Evolutionary conservation across 2,113 vertebrate genomes (phyloP).

Genomic region (Eulemur rufifrons): DNA sequence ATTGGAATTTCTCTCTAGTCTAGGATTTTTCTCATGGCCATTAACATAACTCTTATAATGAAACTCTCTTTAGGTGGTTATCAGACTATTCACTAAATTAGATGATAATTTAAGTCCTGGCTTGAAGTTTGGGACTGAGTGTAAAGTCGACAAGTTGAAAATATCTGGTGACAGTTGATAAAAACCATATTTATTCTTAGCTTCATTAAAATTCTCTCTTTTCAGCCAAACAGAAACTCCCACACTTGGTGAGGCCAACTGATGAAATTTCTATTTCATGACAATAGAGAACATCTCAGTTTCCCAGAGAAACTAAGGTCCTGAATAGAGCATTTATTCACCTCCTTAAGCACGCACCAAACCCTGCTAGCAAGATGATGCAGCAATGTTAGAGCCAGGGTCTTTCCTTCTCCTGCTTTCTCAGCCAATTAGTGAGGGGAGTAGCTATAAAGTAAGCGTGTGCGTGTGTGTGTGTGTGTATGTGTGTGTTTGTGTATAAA

Average conservation of each 20-base stretch:
- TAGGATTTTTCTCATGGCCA: neutral
- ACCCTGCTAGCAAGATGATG: neutral
- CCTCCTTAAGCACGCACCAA: neutral
- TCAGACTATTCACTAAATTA: slow-evolving; percentile 23
- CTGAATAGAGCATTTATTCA: neutral
- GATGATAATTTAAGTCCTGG: neutral
- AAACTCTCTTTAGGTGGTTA: neutral
- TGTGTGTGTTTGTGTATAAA: neutral
- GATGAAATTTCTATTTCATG: neutral
- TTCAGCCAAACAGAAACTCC: neutral
- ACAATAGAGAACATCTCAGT: neutral
- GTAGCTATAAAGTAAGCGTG: neutral
- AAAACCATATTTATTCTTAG: neutral
- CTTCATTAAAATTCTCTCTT: slow-evolving; percentile 42
- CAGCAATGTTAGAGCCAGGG: neutral
- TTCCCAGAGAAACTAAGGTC: neutral
- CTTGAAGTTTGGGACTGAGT: neutral
- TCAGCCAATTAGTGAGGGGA: neutral
- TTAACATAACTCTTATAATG: slow-evolving; percentile 14
- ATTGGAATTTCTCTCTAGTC: neutral
- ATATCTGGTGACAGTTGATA: slow-evolving; percentile 2
- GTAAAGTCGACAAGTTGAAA: neutral
- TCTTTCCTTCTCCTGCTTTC: neutral
- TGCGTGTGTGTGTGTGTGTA: neutral
- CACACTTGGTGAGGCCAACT: neutral